Conservation (phyloP, 2,113 vertebrate species). For the Hippocampus comes region DNA sequence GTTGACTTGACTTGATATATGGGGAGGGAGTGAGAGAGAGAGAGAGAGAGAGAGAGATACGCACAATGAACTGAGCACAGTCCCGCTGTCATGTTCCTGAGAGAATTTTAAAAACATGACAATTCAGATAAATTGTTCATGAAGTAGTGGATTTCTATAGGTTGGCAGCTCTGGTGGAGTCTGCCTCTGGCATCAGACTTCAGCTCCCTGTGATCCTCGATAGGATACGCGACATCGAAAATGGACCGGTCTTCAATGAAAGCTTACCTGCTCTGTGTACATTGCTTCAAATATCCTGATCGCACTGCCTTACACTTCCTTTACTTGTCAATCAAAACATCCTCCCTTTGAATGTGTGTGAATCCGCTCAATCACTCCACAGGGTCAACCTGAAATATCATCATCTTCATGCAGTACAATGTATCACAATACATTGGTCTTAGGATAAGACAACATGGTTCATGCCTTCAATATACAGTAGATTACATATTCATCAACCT, state of each 20-base stretch:
- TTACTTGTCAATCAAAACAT: neutral
- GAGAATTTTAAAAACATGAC: too few species aligned
- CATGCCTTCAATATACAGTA: slow-evolving; percentile 35
- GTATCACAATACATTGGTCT: neutral
- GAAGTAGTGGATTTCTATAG: too few species aligned
- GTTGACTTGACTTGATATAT: too few species aligned
- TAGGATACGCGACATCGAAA: neutral
- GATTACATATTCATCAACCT: slow-evolving; percentile 38
- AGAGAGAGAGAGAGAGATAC: too few species aligned
- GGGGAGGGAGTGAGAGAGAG: too few species aligned
- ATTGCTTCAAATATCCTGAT: neutral
- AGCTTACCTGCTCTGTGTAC: neutral
- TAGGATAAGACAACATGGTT: slow-evolving; percentile 29
- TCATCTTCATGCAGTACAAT: too few species aligned
- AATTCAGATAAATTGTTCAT: too few species aligned
- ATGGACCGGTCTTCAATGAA: neutral
- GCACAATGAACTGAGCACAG: too few species aligned
- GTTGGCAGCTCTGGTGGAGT: too few species aligned
- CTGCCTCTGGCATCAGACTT: neutral
- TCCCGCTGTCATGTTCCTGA: too few species aligned
- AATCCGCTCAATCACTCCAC: neutral
- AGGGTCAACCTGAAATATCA: neutral
- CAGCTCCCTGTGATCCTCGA: neutral
- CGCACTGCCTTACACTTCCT: neutral
- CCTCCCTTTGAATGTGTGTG: neutral